Conservation (phyloP, 1,140 invertebrate genomes). For the Drosophila watanabei region DNA sequence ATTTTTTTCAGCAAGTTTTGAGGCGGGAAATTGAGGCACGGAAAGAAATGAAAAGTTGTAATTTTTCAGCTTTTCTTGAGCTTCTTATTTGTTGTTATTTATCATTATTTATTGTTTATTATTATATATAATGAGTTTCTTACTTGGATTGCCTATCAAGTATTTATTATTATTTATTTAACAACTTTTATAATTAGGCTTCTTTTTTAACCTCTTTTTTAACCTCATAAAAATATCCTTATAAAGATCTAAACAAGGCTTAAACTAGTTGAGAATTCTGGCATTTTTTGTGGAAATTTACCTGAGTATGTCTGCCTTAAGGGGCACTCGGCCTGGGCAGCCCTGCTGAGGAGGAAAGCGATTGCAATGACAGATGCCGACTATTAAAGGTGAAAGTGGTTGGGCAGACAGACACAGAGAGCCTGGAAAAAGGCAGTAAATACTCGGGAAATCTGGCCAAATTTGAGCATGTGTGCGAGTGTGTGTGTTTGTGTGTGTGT, state of each 20-base stretch:
- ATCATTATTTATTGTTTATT: background rate
- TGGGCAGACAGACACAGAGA: background rate
- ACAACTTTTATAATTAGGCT: background rate
- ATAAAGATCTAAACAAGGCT: background rate
- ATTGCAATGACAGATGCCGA: conserved; percentile 48
- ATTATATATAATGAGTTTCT: too few species aligned
- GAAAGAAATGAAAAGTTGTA: background rate
- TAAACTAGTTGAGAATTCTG: background rate
- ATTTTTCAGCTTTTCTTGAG: background rate
- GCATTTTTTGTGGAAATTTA: background rate
- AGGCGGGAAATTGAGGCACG: conserved; percentile 28
- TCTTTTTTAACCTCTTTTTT: too few species aligned
- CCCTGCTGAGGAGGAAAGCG: conserved; percentile 6
- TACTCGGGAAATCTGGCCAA: conserved; percentile 16
- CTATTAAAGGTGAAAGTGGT: conserved; percentile 47
- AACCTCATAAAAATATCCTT: too few species aligned
- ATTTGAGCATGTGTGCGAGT: conserved; percentile 7
- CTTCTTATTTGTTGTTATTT: background rate
- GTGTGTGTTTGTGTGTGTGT: conserved; percentile 1
- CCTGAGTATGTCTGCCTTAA: background rate
- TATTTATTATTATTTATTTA: background rate
- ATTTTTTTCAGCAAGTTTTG: conserved; percentile 24
- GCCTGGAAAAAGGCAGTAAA: background rate
- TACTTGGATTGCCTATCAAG: background rate
- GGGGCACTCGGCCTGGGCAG: background rate